phyloP scores from a whole-genome alignment of 1,140 invertebrate species.

The Ostrea denselamellosa region DNA sequence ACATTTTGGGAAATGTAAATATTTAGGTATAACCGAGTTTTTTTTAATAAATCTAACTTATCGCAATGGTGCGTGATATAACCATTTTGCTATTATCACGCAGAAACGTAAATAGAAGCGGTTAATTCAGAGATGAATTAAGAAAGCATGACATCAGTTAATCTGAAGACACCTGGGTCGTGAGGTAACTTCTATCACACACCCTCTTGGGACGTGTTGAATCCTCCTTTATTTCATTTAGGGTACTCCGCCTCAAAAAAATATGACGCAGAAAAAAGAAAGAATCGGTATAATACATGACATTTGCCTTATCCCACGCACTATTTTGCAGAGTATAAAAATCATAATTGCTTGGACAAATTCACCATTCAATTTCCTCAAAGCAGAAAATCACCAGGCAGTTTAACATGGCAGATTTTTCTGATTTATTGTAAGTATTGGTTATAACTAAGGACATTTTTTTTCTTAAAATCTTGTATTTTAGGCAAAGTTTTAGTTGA shows the following conservation, averaged over 20 bases:
- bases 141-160: conserved; percentile 12
- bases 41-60: background rate
- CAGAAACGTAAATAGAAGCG: conserved; percentile 19
- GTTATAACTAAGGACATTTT: too few relatives aligned
- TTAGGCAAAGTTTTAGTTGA: too few relatives aligned
- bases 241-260: conserved; percentile 13
- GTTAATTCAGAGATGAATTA: background rate
- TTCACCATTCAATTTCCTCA: background rate
- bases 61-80: conserved; percentile 4
- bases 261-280: background rate
- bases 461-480: too few relatives aligned
- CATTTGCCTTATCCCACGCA: background rate
- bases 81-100: background rate
- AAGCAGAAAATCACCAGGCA: background rate
- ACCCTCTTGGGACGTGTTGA: background rate
- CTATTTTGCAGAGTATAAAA: conserved; percentile 4
- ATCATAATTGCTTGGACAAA: background rate
- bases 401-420: conserved; percentile 7
- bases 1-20: too few relatives aligned
- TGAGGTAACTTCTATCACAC: background rate
- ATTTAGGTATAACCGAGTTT: background rate
- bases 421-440: conserved; percentile 33
- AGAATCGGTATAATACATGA: background rate
- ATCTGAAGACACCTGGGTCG: background rate
- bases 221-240: background rate